Evolutionary conservation across 2,113 vertebrate genomes (phyloP), one percentile per base, ranked within the genome.

Genomic region (Spizaetus ornatus): DNA sequence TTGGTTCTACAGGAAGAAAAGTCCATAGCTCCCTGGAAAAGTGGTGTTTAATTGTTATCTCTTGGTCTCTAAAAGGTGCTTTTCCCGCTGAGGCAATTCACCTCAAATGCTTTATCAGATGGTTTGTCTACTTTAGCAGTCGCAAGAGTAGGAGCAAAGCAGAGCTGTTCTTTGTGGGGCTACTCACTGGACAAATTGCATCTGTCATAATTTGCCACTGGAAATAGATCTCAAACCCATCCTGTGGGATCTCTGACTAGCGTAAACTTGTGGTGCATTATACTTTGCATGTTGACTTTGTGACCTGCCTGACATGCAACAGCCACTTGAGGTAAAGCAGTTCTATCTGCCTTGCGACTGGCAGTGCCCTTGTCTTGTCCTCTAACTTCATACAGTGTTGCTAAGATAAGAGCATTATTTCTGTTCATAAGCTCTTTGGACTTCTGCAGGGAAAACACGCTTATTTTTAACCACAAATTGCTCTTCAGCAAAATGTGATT

Each of bases 321-420:
- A 92, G 69, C 74, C 89, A 94, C 93, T 96, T 94, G 92, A 97
- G 79, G 95, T 88, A 95, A 89, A 95, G 80, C 87, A 70, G 82
- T 70, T 94, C 88, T 91, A 32, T 81, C 86, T 70, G 90, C 89
- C 74, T 88, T 82, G 62, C n/a, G 5, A 86, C 89, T 87, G 82
- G 77, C 93, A 95, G 76, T 93, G 93, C 65, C 93, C 96, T 95
- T 97, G 79, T 67, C 86, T 93, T 86, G 95, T 95, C 95, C 93
- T 97, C 95, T 92, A 92, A 85, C 80, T 93, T 55, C 72, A 61
- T 93, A 81, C 52, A 76, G 77, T 15, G 48, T 58, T 74, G 31
- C 94, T 86, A 43, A 86, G 86, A 93, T 96, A 96, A 95, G 59
- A 77, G 42, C 85, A 91, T 93, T 96, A 88, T 95, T 97, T 96